phyloP scores from a whole-genome alignment of 1,140 invertebrate species.

The Oscheius sp. region DNA sequence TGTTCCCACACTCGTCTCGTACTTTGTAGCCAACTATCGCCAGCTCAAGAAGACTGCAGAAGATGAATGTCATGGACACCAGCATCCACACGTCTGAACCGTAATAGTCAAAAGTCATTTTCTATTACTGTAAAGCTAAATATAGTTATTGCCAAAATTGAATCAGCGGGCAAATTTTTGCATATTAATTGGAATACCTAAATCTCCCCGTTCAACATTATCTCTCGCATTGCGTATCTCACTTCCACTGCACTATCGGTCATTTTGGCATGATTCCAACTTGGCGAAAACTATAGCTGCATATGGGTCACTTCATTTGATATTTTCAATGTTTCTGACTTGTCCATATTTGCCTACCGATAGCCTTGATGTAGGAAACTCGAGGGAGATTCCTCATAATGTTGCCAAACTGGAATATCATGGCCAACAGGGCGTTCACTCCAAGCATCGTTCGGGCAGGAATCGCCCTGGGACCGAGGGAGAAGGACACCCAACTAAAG shows the following conservation, averaged over 20 bases:
- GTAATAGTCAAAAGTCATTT: not conserved
- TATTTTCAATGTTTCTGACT: not conserved
- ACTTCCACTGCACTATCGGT: no score
- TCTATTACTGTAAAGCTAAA: not conserved
- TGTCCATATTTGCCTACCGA: constrained; percentile 38
- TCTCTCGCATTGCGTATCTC: no score
- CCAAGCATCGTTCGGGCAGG: constrained; percentile 60
- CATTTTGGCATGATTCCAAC: no score
- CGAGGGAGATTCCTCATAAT: constrained; percentile 57
- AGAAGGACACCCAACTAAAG: constrained; percentile 57
- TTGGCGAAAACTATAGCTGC: no score
- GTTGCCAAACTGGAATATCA: constrained; percentile 60
- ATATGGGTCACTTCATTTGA: not conserved
- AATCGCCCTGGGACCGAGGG: constrained; percentile 55
- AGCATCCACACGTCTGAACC: constrained; percentile 59
- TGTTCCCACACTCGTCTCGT: constrained; percentile 27
- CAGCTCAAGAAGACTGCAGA: constrained; percentile 49
- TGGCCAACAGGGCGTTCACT: constrained; percentile 54
- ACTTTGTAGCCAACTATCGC: constrained; percentile 53
- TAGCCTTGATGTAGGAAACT: constrained; percentile 56
- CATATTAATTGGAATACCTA: no score
- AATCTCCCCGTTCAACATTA: no score
- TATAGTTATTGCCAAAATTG: not conserved
- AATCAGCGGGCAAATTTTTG: no score
- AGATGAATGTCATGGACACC: constrained; percentile 53